Conservation (phyloP, 2,888 invertebrate genomes). For the Pteria penguin region DNA sequence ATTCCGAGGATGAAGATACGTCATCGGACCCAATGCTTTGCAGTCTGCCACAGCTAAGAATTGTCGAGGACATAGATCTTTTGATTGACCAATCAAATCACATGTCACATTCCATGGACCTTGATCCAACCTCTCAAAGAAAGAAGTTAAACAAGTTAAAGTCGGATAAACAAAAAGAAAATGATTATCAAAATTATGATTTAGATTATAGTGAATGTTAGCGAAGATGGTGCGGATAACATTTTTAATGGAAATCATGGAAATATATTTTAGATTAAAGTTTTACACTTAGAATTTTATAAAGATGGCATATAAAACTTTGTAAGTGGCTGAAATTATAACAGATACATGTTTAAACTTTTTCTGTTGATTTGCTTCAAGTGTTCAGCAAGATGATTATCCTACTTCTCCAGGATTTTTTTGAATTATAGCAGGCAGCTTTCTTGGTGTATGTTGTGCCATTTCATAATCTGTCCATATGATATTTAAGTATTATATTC, state of each 20-base stretch:
- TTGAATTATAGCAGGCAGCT: not conserved
- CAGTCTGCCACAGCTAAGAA: constrained; percentile 9
- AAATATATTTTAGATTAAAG: no score
- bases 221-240: no score
- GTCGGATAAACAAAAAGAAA: constrained; percentile 13
- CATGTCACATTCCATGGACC: constrained; percentile 5
- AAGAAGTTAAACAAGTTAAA: constrained; percentile 8
- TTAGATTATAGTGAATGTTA: constrained; percentile 23
- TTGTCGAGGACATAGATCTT: constrained; percentile 7
- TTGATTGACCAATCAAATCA: not conserved
- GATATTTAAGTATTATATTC: no score
- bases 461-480: not conserved
- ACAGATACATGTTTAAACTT: no score
- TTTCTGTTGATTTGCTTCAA: no score
- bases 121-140: not conserved
- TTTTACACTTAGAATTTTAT: no score
- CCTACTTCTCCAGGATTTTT: no score
- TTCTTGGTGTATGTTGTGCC: not conserved
- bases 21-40: not conserved
- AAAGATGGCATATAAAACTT: no score
- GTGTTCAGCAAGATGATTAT: no score
- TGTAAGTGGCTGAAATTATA: no score
- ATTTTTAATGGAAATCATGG: no score
- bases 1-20: not conserved
- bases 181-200: constrained; percentile 2